Evolutionary conservation across 2,113 vertebrate species (phyloP).

Genomic region (Mirounga angustirostris): DNA sequence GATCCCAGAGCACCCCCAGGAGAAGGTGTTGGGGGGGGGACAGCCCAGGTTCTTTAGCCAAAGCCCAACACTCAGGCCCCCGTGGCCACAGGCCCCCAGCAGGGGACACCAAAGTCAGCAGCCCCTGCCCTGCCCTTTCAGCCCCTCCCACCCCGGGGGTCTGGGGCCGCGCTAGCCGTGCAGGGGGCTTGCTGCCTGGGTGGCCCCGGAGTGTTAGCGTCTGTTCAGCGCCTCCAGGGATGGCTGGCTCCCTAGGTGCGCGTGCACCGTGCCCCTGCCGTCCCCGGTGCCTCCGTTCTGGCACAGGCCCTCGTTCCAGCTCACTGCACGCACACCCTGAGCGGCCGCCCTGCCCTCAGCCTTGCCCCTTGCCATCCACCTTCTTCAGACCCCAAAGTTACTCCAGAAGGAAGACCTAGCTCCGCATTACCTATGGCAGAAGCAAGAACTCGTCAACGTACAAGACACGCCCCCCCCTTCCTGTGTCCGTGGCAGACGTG

Average conservation of each 20-base stretch:
- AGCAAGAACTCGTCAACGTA: background rate
- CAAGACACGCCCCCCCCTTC: too few relatives aligned
- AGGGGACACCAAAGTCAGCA: background rate
- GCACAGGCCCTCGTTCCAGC: background rate
- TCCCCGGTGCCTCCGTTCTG: background rate
- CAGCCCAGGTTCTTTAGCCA: background rate
- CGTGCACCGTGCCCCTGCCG: background rate
- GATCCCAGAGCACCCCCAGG: background rate
- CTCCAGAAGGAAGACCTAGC: background rate
- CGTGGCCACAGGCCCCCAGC: background rate
- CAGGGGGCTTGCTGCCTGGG: background rate
- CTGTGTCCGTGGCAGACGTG: background rate
- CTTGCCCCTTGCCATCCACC: background rate
- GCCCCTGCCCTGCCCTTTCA: background rate
- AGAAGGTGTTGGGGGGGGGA: too few relatives aligned
- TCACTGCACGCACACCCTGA: background rate
- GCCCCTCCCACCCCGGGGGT: background rate
- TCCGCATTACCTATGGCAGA: background rate
- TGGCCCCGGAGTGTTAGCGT: background rate
- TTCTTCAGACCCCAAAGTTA: background rate
- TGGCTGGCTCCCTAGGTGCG: background rate
- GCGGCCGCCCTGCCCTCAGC: background rate
- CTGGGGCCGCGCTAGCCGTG: background rate
- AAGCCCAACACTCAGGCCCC: background rate
- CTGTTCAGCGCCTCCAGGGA: background rate